Percentiles rank a stretch among this genome's conserved stretches.
These are phyloP conservation scores for Stegastes partitus DNA, from an alignment of 2,113 vertebrate species.

Conservation along the genomic window DNA sequence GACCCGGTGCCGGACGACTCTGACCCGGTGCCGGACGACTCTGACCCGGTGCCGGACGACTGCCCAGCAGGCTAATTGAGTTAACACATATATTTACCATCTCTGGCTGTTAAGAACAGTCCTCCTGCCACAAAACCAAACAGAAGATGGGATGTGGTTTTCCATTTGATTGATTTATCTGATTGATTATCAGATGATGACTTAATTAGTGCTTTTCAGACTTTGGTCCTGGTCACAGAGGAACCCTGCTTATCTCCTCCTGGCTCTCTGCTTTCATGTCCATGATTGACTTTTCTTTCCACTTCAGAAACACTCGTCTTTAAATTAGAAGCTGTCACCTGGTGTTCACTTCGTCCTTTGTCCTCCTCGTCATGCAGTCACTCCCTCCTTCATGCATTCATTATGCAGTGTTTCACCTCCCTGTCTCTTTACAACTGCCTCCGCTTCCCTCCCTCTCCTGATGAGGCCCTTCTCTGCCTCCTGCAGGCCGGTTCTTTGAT, in stretches of 20 bases:
- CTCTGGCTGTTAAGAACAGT: no score
- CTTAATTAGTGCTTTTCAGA: neutral
- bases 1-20: no score
- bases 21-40: no score
- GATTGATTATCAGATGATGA: no score
- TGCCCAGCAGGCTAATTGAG: no score
- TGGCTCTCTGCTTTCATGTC: constrained; percentile 6
- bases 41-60: no score
- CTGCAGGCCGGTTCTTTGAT: constrained; percentile 99
- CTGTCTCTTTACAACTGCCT: constrained; percentile 68
- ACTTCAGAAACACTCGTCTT: constrained; percentile 16
- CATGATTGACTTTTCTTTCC: constrained; percentile 9
- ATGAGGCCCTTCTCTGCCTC: constrained; percentile 93
- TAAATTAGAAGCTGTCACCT: neutral
- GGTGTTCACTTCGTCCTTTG: constrained; percentile 29
- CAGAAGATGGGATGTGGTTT: neutral
- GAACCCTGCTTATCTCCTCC: neutral
- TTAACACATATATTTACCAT: no score
- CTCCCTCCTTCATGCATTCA: constrained; percentile 45
- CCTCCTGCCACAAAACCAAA: no score
- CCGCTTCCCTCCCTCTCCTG: constrained; percentile 87
- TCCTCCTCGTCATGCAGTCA: constrained; percentile 33
- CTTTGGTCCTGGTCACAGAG: neutral
- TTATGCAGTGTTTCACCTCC: constrained; percentile 56
- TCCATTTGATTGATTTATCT: constrained; percentile 21